phyloP scores from a whole-genome alignment of 2,113 vertebrate species.

The Aspiorhynchus laticeps region DNA sequence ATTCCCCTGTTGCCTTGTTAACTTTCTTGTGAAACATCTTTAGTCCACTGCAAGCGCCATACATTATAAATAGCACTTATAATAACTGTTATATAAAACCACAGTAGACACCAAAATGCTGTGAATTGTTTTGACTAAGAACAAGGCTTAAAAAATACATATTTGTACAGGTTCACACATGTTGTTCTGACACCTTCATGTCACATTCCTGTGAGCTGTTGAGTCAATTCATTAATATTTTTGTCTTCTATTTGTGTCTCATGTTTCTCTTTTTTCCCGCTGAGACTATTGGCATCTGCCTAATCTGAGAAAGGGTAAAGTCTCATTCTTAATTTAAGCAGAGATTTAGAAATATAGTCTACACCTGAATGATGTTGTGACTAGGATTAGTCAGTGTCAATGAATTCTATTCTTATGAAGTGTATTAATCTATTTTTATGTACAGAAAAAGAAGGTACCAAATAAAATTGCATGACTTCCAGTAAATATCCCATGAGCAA shows the following conservation, averaged over 20 bases:
- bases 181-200: not conserved
- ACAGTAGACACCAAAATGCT: not conserved
- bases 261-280: not conserved
- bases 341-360: not conserved
- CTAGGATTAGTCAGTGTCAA: not conserved
- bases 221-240: not conserved
- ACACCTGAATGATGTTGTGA: not conserved
- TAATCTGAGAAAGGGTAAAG: not conserved
- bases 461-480: not conserved
- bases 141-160: not conserved
- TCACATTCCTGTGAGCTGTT: not conserved
- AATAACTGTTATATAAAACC: not conserved
- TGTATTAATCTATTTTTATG: not conserved
- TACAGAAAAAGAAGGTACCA: not conserved
- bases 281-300: constrained; percentile 3
- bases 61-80: not conserved
- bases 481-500: not conserved
- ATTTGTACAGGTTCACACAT: constrained; percentile 12
- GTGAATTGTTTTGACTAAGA: not conserved
- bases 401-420: not conserved
- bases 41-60: not conserved
- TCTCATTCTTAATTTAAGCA: not conserved
- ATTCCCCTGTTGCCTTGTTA: constrained; percentile 11
- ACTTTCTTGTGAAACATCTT: not conserved
- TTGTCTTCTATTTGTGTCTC: not conserved